Conservation (phyloP, 2,888 invertebrate genomes). For the Bombylius major region DNA sequence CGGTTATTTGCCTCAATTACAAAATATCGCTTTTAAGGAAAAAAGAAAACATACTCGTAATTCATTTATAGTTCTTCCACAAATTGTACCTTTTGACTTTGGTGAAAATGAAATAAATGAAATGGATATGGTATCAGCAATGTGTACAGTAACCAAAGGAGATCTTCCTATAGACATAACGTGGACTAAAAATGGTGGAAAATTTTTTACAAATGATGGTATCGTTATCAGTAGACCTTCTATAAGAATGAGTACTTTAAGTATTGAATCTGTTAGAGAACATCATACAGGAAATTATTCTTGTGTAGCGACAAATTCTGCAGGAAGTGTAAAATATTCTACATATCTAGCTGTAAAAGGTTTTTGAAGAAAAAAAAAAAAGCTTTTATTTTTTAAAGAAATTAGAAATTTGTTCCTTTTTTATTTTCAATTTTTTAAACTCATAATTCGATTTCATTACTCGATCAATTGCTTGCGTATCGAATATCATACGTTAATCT, state of each 20-base stretch:
- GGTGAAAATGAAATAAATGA: conserved; percentile 65
- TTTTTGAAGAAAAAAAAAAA: conserved; percentile 20
- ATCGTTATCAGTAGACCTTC: conserved; percentile 48
- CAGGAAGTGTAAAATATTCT: conserved; percentile 55
- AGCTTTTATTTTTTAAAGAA: too few species aligned
- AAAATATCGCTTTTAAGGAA: too few species aligned
- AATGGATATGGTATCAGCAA: conserved; percentile 58
- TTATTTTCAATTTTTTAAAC: too few species aligned
- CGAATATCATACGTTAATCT: too few species aligned
- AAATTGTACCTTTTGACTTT: conserved; percentile 65
- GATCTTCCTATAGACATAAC: conserved; percentile 65
- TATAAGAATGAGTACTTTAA: conserved; percentile 51
- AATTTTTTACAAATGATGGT: conserved; percentile 44
- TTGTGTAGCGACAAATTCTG: conserved; percentile 58
- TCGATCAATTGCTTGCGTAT: too few species aligned
- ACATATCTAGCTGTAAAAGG: conserved; percentile 62
- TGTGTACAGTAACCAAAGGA: conserved; percentile 61
- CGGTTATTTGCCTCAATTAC: too few species aligned
- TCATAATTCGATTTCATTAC: too few species aligned
- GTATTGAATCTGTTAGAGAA: conserved; percentile 54
- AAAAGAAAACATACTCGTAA: too few species aligned
- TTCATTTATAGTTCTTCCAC: conserved; percentile 51
- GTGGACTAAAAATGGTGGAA: conserved; percentile 49
- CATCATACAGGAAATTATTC: conserved; percentile 63
- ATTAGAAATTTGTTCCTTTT: too few species aligned